phyloP scores from a whole-genome alignment of 2,888 invertebrate species.

The Melipona bicolor region DNA sequence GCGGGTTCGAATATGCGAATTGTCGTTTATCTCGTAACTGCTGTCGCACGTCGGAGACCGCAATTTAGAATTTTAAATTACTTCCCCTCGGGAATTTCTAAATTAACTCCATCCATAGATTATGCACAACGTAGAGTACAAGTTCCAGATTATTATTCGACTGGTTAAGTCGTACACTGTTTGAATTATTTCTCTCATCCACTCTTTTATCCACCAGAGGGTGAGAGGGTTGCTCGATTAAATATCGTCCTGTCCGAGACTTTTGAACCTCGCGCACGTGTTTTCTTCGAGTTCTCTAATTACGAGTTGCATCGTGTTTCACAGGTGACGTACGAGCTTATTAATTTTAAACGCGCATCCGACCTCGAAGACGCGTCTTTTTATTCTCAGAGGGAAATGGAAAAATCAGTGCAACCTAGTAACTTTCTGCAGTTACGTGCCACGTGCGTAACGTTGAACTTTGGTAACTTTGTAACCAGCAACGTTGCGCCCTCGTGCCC shows the following conservation, averaged over 20 bases:
- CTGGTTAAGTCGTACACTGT: too few species aligned
- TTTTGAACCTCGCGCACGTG: not conserved
- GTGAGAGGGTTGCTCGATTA: not conserved
- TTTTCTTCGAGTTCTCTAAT: not conserved
- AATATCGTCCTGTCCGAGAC: not conserved
- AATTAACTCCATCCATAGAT: too few species aligned
- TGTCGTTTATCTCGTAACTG: not conserved
- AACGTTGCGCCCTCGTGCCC: not conserved
- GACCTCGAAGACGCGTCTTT: too few species aligned
- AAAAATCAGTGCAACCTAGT: not conserved
- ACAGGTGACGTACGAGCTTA: not conserved
- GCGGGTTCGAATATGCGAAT: not conserved
- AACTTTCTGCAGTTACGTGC: not conserved
- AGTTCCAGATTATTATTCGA: too few species aligned
- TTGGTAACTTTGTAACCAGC: not conserved
- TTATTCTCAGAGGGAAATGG: too few species aligned
- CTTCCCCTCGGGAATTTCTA: too few species aligned
- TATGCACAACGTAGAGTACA: too few species aligned
- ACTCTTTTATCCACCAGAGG: too few species aligned
- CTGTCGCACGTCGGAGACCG: too few species aligned
- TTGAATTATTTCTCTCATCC: not conserved
- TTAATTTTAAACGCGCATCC: not conserved
- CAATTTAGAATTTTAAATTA: too few species aligned
- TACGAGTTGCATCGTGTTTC: not conserved
- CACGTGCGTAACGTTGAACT: not conserved